Evolutionary conservation across 1,140 invertebrate species (phyloP).

Genomic region (Dendrolimus kikuchii): DNA sequence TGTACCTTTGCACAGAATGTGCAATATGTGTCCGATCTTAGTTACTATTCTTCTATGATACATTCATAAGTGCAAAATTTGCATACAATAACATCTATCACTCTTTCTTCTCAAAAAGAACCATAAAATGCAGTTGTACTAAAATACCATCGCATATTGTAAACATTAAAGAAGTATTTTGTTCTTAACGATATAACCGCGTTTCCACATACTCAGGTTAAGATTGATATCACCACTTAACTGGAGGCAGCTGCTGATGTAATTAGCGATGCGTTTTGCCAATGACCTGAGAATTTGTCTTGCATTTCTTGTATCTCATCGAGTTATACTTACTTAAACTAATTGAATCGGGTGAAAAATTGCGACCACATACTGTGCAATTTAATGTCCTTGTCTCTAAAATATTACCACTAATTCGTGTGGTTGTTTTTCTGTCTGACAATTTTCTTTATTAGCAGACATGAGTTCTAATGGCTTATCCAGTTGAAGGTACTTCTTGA

Average conservation of each 20-base stretch:
- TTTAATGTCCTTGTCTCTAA: slow-evolving; percentile 25
- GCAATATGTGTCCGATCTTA: no score
- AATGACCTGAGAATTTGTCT: slow-evolving; percentile 22
- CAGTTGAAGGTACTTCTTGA: no score
- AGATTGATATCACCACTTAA: slow-evolving; percentile 46
- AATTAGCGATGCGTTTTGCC: slow-evolving; percentile 32
- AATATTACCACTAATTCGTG: slow-evolving; percentile 1
- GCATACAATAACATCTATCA: no score
- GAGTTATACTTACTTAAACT: slow-evolving; percentile 17
- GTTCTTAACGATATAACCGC: slow-evolving; percentile 16
- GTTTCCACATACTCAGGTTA: slow-evolving; percentile 22
- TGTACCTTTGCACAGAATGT: no score
- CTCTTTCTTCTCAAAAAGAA: no score
- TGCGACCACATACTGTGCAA: slow-evolving; percentile 30
- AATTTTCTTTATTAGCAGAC: no score
- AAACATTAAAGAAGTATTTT: slow-evolving; percentile 18
- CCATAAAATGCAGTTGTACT: no score
- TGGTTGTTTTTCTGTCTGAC: neutral
- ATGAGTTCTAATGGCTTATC: no score
- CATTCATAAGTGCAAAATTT: no score
- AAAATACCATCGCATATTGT: slow-evolving; percentile 12
- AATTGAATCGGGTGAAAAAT: slow-evolving; percentile 45
- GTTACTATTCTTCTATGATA: no score
- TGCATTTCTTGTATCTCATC: slow-evolving; percentile 19
- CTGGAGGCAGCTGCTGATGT: slow-evolving; percentile 39